A percentile compares a stretch with the other conserved stretches of the same genome.
Evolutionary conservation across 2,888 invertebrate genomes (phyloP).

Genomic region (Fragum sueziense): DNA sequence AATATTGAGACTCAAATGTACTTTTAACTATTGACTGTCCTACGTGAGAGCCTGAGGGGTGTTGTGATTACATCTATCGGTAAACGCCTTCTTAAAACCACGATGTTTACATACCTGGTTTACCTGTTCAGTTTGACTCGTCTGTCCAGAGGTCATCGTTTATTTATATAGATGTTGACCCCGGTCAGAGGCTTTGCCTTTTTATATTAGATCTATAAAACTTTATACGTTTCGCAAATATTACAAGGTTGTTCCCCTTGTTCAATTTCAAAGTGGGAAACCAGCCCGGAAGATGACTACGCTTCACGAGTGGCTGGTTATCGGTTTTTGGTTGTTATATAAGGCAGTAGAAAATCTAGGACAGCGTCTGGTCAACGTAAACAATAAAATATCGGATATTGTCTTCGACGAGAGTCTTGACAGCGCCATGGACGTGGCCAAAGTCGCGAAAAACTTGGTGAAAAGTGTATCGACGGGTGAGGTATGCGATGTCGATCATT

Average conservation of each 20-base stretch:
- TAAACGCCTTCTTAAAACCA: no score
- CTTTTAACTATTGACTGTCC: no score
- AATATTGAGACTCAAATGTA: no score
- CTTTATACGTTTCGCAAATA: no score
- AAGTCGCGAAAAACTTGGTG: constrained; percentile 80
- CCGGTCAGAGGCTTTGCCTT: no score
- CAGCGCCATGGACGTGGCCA: constrained; percentile 70
- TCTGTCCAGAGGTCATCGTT: no score
- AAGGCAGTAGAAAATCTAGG: constrained; percentile 33
- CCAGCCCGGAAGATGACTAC: constrained; percentile 18
- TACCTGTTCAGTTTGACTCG: no score
- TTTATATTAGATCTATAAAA: no score
- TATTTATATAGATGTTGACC: no score
- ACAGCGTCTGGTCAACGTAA: constrained; percentile 8
- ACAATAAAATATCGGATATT: background rate
- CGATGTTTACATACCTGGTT: no score
- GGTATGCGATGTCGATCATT: constrained; percentile 72
- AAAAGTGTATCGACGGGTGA: constrained; percentile 79
- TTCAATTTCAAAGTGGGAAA: background rate
- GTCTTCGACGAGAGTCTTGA: background rate
- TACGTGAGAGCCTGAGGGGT: no score
- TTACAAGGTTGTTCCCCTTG: constrained; percentile 12
- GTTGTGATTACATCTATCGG: no score
- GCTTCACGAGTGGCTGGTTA: constrained; percentile 52
- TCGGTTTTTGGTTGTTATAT: constrained; percentile 50